Conservation (phyloP, 1,140 invertebrate genomes). For the Drosophila obscura region DNA sequence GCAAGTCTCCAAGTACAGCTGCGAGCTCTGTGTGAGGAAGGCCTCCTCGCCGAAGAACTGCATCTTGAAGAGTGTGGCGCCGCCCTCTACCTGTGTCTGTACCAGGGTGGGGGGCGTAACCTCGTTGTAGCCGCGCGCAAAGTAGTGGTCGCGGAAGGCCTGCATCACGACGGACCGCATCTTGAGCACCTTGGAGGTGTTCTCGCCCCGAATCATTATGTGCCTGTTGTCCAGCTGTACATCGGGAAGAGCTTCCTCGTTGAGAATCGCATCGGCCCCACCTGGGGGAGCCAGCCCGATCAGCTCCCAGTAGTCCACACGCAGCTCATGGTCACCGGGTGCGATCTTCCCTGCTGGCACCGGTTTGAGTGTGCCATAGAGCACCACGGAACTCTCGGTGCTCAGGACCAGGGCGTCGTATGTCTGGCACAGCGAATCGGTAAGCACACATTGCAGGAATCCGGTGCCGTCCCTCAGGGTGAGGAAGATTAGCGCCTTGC, state of each 20-base stretch:
- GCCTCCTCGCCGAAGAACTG: conserved; percentile 97
- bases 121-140: conserved; percentile 93
- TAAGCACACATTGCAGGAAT: conserved; percentile 96
- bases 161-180: conserved; percentile 94
- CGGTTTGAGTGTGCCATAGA: conserved; percentile 92
- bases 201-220: conserved; percentile 99
- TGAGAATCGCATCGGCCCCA: conserved; percentile 98
- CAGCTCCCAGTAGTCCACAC: conserved; percentile 97
- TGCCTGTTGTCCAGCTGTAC: conserved; percentile 99
- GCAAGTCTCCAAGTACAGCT: conserved; percentile 98
- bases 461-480: conserved; percentile 97
- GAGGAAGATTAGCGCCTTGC: conserved; percentile 96
- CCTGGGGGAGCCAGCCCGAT: conserved; percentile 95
- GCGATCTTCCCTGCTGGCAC: conserved; percentile 97
- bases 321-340: conserved; percentile 97
- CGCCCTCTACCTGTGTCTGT: conserved; percentile 97
- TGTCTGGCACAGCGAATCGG: conserved; percentile 95
- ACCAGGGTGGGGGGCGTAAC: conserved; percentile 98
- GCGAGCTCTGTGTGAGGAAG: conserved; percentile 98
- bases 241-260: conserved; percentile 97
- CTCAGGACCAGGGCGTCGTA: conserved; percentile 95
- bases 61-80: conserved; percentile 97
- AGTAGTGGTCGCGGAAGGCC: conserved; percentile 97
- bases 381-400: conserved; percentile 94
- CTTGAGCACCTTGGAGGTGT: conserved; percentile 95